phyloP scores from a whole-genome alignment of 2,113 vertebrate species.

The Eptatretus burgeri region DNA sequence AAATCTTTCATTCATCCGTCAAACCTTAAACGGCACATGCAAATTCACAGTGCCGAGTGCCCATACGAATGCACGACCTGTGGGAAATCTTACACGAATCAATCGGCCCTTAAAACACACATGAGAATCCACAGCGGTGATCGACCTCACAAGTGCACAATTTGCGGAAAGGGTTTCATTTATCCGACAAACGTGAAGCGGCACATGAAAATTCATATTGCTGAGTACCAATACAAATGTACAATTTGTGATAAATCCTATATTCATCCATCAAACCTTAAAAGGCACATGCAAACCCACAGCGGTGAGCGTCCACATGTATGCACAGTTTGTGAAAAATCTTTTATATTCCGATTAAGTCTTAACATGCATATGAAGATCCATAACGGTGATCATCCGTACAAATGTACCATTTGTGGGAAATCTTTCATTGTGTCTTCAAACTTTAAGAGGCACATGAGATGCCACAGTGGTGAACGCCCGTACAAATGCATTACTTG shows the following conservation, averaged over 20 bases:
- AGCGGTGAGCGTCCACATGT: slow-evolving; percentile 18
- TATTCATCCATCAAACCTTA: not conserved
- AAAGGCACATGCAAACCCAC: slow-evolving; percentile 3
- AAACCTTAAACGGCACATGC: slow-evolving; percentile 3
- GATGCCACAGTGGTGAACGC: not conserved
- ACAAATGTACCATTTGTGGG: not conserved
- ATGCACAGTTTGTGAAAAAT: slow-evolving; percentile 12
- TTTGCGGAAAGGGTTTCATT: slow-evolving; percentile 1
- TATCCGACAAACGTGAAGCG: not conserved
- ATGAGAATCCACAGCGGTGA: slow-evolving; percentile 44
- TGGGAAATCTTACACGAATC: slow-evolving; percentile 64
- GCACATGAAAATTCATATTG: slow-evolving; percentile 12
- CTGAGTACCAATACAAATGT: slow-evolving; percentile 67
- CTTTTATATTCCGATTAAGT: no score
- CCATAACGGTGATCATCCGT: not conserved
- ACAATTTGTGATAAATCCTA: not conserved
- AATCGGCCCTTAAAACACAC: slow-evolving; percentile 82
- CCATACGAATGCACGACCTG: slow-evolving; percentile 71
- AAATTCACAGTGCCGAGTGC: not conserved
- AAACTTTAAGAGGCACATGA: not conserved
- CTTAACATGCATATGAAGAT: not conserved
- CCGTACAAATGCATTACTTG: not conserved
- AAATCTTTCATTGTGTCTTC: not conserved
- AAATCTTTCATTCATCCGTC: not conserved
- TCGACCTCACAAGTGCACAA: not conserved